These are phyloP conservation scores for Crax fasciolata DNA, from an alignment of 2,797 vertebrate species.

Conservation along the genomic window DNA sequence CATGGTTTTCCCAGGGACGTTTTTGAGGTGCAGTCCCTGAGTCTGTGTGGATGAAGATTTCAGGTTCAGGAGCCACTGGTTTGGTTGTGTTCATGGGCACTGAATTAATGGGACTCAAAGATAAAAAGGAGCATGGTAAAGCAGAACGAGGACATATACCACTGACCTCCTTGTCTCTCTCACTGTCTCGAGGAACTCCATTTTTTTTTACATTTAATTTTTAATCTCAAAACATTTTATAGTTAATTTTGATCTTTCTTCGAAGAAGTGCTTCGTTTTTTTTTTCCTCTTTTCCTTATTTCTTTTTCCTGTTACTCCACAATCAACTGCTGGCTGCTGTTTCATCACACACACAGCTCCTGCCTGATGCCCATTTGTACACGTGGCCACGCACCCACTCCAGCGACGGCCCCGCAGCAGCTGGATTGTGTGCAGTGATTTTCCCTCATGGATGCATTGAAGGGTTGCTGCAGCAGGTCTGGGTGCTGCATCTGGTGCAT, in stretches of 20 bases:
- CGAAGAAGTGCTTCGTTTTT: rapidly evolving
- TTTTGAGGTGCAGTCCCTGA: constrained; percentile 12
- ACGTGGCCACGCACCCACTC: neutral
- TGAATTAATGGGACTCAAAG: neutral
- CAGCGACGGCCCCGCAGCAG: constrained; percentile 43
- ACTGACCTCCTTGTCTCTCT: neutral
- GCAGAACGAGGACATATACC: neutral
- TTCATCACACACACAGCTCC: neutral
- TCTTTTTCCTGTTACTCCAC: rapidly evolving
- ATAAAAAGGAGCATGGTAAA: neutral
- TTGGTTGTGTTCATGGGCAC: neutral
- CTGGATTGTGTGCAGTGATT: constrained; percentile 49
- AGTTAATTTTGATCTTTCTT: neutral
- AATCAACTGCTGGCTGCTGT: neutral
- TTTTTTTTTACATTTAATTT: neutral
- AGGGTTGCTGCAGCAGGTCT: constrained; percentile 64
- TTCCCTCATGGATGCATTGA: constrained; percentile 62
- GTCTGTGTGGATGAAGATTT: neutral
- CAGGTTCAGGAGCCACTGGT: neutral
- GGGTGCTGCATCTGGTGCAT: constrained; percentile 80
- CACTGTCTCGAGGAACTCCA: neutral
- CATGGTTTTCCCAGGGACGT: constrained; percentile 24
- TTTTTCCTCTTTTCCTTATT: rapidly evolving
- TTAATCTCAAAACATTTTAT: neutral
- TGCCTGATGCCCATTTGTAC: neutral